These are phyloP conservation scores for Trachurus trachurus DNA, from an alignment of 2,797 vertebrate species.

Conservation along the genomic window DNA sequence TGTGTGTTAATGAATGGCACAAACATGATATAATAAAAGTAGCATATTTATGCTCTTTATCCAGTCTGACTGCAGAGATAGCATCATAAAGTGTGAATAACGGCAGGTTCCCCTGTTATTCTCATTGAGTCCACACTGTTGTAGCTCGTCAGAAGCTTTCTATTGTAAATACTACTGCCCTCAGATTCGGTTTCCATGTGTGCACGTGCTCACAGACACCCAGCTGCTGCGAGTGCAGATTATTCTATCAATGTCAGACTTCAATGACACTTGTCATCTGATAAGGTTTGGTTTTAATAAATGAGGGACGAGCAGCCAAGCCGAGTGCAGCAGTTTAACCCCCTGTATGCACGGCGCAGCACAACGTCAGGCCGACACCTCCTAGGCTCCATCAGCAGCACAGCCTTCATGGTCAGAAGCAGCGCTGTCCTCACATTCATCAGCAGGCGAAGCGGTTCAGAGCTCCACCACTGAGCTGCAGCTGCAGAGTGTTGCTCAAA, in stretches of 20 bases:
- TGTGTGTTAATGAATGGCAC: no score
- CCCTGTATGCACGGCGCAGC: conserved; percentile 39
- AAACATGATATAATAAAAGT: no score
- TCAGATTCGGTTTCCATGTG: conserved; percentile 2
- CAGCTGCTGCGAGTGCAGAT: conserved; percentile 64
- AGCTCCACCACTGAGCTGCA: neutral
- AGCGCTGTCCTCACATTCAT: conserved; percentile 14
- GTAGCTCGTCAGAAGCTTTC: conserved; percentile 8
- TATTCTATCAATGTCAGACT: conserved; percentile 76
- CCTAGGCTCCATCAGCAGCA: conserved; percentile 42
- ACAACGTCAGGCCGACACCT: conserved; percentile 11
- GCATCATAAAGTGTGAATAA: no score
- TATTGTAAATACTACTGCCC: conserved; percentile 31
- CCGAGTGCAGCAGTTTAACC: conserved; percentile 70
- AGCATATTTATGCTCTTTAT: no score
- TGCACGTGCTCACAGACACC: conserved; percentile 18
- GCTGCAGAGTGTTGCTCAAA: neutral
- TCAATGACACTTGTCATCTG: conserved; percentile 72
- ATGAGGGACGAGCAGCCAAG: conserved; percentile 64
- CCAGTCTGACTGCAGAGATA: no score
- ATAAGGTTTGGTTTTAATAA: conserved; percentile 78
- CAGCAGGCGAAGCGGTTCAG: conserved; percentile 15
- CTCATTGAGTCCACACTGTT: no score
- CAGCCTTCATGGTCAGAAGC: conserved; percentile 28
- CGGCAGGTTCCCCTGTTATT: no score